phyloP scores from a whole-genome alignment of 64 coral and sea anemone species.

The Pocillopora damicornis region DNA sequence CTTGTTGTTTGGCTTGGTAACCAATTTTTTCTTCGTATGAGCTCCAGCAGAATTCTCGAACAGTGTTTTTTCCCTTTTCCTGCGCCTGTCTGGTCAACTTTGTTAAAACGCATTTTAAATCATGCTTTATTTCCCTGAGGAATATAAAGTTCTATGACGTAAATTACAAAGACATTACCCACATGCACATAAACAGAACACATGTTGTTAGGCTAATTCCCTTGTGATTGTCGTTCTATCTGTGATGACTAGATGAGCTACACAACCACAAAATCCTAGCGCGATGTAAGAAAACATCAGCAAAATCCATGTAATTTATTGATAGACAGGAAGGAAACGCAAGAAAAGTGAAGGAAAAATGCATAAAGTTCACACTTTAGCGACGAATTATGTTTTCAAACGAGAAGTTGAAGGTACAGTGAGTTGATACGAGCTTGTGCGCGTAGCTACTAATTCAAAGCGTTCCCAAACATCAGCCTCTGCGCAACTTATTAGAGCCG shows the following conservation, averaged over 20 bases:
- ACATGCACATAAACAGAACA: background rate
- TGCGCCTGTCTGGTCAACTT: too few relatives aligned
- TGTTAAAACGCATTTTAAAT: background rate
- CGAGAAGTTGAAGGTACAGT: background rate
- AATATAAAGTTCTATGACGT: conserved; percentile 1
- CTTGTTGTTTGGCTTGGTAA: too few relatives aligned
- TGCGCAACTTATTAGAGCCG: background rate
- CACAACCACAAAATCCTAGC: background rate
- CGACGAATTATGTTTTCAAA: background rate
- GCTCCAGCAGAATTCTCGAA: too few relatives aligned
- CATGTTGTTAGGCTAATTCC: conserved; percentile 1
- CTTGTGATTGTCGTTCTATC: background rate
- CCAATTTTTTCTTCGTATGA: background rate
- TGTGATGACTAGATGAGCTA: background rate
- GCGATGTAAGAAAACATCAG: background rate
- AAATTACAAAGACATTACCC: background rate
- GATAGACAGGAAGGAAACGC: background rate
- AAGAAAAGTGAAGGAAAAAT: background rate
- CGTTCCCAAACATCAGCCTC: background rate
- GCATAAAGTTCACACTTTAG: background rate
- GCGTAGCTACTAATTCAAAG: background rate
- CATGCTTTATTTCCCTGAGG: conserved; percentile 12
- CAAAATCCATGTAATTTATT: background rate
- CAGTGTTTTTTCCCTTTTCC: too few relatives aligned
- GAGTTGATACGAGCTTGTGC: background rate